A percentile compares a stretch with the other conserved stretches of the same genome.
Conservation (phyloP, 2,888 invertebrate species). For the Marasmarcha lunaedactyla region DNA sequence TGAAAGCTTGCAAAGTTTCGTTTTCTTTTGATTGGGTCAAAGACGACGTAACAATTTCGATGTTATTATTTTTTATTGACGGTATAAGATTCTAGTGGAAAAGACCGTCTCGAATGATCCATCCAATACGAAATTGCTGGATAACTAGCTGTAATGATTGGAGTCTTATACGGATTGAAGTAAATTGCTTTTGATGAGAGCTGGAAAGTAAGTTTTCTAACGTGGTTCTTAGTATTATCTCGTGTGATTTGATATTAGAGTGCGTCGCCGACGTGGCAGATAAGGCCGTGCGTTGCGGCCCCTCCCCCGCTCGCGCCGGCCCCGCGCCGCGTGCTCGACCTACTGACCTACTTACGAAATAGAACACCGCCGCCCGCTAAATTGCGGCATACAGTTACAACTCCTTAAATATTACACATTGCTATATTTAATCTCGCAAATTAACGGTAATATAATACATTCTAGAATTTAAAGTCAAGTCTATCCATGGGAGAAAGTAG, state of each 20-base stretch:
- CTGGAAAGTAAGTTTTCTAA: too few relatives aligned
- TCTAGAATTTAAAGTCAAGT: background rate
- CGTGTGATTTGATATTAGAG: slow-evolving; percentile 1
- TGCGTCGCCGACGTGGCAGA: background rate
- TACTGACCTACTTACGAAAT: slow-evolving; percentile 66
- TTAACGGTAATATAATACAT: background rate
- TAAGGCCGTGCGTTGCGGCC: too few relatives aligned
- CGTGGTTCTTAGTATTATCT: background rate
- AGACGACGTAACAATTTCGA: slow-evolving; percentile 18
- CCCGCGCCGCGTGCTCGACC: slow-evolving; percentile 50
- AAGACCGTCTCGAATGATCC: too few relatives aligned
- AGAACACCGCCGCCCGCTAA: slow-evolving; percentile 33
- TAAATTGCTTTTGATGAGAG: too few relatives aligned
- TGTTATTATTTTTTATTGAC: background rate
- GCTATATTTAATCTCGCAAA: background rate
- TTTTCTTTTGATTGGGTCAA: slow-evolving; percentile 33
- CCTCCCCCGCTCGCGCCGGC: slow-evolving; percentile 37
- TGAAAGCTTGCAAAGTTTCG: slow-evolving; percentile 49
- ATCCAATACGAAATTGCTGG: too few relatives aligned
- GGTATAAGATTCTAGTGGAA: background rate
- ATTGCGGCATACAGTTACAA: background rate
- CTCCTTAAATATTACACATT: too few relatives aligned
- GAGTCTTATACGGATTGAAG: too few relatives aligned
- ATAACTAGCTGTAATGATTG: too few relatives aligned
- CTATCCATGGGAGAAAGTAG: background rate